Percentiles rank a stretch among this genome's conserved stretches.
Evolutionary conservation across 2,113 vertebrate species (phyloP).

Genomic region (Lonchura striata): DNA sequence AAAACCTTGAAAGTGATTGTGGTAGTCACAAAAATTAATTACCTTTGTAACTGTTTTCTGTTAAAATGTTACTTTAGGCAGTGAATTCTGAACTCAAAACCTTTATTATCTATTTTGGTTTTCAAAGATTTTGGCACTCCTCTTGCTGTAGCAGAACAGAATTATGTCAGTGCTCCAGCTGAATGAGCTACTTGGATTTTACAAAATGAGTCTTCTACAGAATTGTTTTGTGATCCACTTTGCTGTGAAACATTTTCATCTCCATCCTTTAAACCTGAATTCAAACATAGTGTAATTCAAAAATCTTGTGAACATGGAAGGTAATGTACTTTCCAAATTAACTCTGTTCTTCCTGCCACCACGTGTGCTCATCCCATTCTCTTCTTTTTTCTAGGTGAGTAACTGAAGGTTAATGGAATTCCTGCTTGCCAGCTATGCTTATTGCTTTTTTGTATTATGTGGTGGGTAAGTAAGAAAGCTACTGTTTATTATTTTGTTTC

Average conservation of each 20-base stretch:
- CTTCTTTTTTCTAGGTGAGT: slow-evolving; percentile 74
- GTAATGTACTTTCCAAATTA: not conserved
- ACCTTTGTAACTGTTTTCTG: not conserved
- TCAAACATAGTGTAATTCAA: not conserved
- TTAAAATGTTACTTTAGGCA: not conserved
- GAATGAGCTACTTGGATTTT: not conserved
- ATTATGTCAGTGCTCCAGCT: not conserved
- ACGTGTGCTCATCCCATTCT: not conserved
- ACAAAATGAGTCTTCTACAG: fast-evolving
- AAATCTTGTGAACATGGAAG: no score
- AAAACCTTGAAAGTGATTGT: not conserved
- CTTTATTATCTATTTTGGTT: not conserved
- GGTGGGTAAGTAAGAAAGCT: slow-evolving; percentile 74
- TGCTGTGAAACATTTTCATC: not conserved
- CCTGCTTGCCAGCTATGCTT: slow-evolving; percentile 35
- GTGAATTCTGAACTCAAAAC: not conserved
- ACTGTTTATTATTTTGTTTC: not conserved
- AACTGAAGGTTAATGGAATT: slow-evolving; percentile 68
- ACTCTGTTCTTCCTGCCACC: not conserved
- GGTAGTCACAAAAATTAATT: not conserved
- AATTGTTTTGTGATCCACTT: not conserved
- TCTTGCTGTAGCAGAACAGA: not conserved
- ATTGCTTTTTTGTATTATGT: slow-evolving; percentile 43
- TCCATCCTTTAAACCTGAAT: not conserved
- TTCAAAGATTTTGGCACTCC: not conserved